Percentiles rank a stretch among this genome's conserved stretches.
Evolutionary conservation across 2,888 invertebrate species (phyloP).

Genomic region (Stenoptilia bipunctidactyla): DNA sequence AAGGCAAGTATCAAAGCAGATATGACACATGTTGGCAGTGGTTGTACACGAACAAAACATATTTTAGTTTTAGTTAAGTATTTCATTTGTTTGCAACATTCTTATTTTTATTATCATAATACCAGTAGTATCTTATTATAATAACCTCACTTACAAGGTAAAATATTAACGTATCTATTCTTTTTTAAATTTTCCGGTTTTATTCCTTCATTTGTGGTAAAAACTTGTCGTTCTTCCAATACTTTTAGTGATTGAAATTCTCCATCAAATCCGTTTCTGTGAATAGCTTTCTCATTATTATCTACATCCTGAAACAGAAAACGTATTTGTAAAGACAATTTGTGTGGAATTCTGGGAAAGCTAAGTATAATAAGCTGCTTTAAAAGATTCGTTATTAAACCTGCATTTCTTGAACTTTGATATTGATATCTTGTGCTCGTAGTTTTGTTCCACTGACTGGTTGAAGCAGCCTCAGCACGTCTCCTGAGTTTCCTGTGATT

Average conservation of each 20-base stretch:
- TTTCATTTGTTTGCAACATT: no score
- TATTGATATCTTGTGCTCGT: constrained; percentile 64
- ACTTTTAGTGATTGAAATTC: constrained; percentile 95
- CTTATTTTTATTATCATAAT: no score
- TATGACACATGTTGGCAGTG: no score
- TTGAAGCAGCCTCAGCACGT: constrained; percentile 92
- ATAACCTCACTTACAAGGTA: constrained; percentile 84
- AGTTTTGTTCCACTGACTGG: constrained; percentile 92
- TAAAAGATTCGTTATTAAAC: no score
- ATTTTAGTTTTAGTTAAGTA: no score
- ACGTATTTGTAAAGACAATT: no score
- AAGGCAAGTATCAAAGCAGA: no score
- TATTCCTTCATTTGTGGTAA: constrained; percentile 89
- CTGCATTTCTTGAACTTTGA: constrained; percentile 36
- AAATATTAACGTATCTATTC: constrained; percentile 97
- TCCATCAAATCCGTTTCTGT: constrained; percentile 83
- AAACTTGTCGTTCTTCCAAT: constrained; percentile 90
- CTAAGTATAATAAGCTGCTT: no score
- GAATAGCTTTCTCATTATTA: constrained; percentile 19
- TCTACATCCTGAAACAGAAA: background rate
- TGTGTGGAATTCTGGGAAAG: no score
- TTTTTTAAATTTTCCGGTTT: constrained; percentile 89
- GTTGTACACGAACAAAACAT: no score
- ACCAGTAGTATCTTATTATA: no score
- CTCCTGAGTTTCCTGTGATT: constrained; percentile 96